Evolutionary conservation across 2,888 invertebrate genomes (phyloP), one percentile per base, ranked within the genome.

Genomic region (Leistus spinibarbis): DNA sequence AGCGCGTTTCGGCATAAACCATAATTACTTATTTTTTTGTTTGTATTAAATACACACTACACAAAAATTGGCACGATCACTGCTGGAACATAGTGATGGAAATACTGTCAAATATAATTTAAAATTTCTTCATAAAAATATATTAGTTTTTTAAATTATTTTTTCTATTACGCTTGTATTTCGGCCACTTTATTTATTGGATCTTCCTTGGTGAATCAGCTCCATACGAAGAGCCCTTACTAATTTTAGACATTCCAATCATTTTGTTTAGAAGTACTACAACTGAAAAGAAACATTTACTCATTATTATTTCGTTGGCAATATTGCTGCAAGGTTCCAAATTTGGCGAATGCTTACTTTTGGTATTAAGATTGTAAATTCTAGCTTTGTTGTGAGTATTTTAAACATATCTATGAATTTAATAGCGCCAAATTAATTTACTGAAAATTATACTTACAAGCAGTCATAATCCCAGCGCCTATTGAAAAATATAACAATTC

Each of bases 231-330:
- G 95, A 95, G 54, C 91, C 93, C 85, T 93, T 92, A 82, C 93
- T 93, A 80, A 95, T 95, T 86, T 95, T 91, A 1, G 95, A 93
- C 91, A 94, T 92, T 69, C 93, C 92, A 81, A 96, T 93, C 63
- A 93, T 90, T 84, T 93, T 93, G 81, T 93, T 90, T 85, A 95
- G 90, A 23, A 94, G 86, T 79, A 92, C 85, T 84, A 91, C 93
- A 86, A 95, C 95, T 95, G 89, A 78, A 90, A 90, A 77, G 73
- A 69, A 53, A 68, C 0, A 27, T 27, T 27, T 27, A 53, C 13
- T 10, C 54, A 53, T 53, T 53, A 20, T 20, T 2, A 74, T 0
- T 2, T 63, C n/a, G 24, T 24, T 24, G 24, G 24, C 24, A 24
- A 24, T 24, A 24, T 24, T 24, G n/a, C n/a, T n/a, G n/a, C n/a